Evolutionary conservation across 2,113 vertebrate species (phyloP), one percentile per base, ranked within the genome.

Genomic region (Apodemus sylvaticus): DNA sequence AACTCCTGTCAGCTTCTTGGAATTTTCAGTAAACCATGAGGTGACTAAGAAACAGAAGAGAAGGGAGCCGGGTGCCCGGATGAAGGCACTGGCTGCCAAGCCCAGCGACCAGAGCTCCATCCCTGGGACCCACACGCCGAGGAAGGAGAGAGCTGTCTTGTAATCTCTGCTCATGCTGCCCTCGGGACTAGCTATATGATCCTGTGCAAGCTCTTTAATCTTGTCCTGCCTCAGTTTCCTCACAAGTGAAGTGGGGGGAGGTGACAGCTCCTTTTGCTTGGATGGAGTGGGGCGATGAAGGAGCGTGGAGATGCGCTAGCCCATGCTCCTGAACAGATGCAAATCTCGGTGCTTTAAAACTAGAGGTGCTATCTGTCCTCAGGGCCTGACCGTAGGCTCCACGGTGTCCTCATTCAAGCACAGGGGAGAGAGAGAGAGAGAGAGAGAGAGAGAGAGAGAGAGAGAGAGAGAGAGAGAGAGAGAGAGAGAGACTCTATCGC

Each of bases 21-120:
- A 88, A 58, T 71, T 77, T 94, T 93, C 86, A 73, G 22, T 9
- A 82, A 58, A 78, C 45, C 73, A 66, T 29, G 12, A 83, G 81
- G 48, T 31, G 94, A 62, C 9, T 36, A 53, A 97, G 55, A 39
- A 45, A 70, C 22, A 42, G 55, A 42, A 26, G 42, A n/a, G n/a
- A n/a, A n/a, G n/a, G n/a, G n/a, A n/a, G n/a, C 3, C 12, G 12
- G 55, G 1, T 1, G 24, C 14, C 12, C 8, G 3, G 79, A 58
- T 10, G 7, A 64, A 85, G 7, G 39, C 2, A 3, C 55, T 64
- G 26, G 12, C 58, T 19, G 36, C 26, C 55, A 60, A 17, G 13
- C 8, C 24, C 1, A 4, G 45, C 4, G n/a, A 45, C 55, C 58
- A 0, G 1, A 31, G 58, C n/a, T 85, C 58, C 7, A 39, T 64